phyloP scores from a whole-genome alignment of 2,888 invertebrate genomes.

The Ochropacha duplaris region DNA sequence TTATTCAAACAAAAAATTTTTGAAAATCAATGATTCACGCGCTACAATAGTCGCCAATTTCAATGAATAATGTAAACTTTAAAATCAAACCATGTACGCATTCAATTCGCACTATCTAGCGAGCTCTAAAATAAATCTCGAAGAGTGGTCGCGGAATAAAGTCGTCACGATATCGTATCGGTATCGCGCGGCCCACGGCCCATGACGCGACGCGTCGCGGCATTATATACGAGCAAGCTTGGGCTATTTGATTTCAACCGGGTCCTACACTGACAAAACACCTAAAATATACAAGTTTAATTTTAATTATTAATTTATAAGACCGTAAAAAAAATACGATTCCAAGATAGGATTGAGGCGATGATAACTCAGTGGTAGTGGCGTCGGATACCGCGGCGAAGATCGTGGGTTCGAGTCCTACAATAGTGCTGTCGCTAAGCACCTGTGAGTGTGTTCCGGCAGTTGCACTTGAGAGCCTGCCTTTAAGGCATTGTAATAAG shows the following conservation, averaged over 20 bases:
- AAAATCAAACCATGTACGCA: conserved; percentile 9
- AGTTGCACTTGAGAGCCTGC: too few relatives aligned
- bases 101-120: conserved; percentile 27
- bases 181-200: conserved; percentile 50
- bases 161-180: conserved; percentile 67
- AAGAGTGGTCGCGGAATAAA: conserved; percentile 60
- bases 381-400: too few relatives aligned
- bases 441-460: too few relatives aligned
- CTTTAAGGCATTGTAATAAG: too few relatives aligned
- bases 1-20: too few relatives aligned
- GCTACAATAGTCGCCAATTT: not conserved
- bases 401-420: too few relatives aligned
- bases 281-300: not conserved
- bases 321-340: too few relatives aligned
- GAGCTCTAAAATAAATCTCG: conserved; percentile 52
- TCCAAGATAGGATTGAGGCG: too few relatives aligned
- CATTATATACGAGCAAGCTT: conserved; percentile 37
- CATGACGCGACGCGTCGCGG: conserved; percentile 31
- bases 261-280: not conserved
- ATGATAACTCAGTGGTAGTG: too few relatives aligned
- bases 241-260: not conserved
- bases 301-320: too few relatives aligned
- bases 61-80: not conserved
- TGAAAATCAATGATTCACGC: too few relatives aligned
- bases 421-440: too few relatives aligned